Base-by-base conservation (phyloP, 2,113 vertebrate genomes). In the Oncorhynchus tshawytscha region DNA sequence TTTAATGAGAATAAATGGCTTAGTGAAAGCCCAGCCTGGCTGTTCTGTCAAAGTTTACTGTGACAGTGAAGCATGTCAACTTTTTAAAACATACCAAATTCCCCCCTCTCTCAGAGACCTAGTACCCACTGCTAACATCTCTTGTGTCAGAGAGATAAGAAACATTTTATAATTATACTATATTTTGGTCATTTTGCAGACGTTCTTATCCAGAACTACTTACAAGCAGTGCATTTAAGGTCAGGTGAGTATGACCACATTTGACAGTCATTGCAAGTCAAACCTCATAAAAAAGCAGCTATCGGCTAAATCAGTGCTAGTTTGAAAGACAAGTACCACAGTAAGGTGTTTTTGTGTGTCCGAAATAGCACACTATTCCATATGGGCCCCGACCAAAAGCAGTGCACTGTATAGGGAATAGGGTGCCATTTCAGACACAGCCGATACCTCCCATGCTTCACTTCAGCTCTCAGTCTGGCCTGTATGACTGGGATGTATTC, bases 1-100 rank as follows among this genome's bases (percentile, higher is more conserved):
- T 85, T 83, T 83, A 88, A 89, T 86, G 90, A 87, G 81, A 87
- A 87, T 82, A 89, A 92, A 92, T 90, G 86, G 85, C 78, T 85
- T 71, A 78, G 71, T 91, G 89, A 94, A 89, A 92, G 90, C 88
- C 74, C 24, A 8, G 27, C 16, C 4, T 49, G 83, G 80, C 85
- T 79, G 77, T 84, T 88, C 82, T 87, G 83, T 83, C 81, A 74
- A 12, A 24, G 39, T 12, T 25, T 51, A 1, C 39, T 13, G 11
- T 81, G 75, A 77, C 75, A 77, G 48, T 57, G 45, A 34, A 54
- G 15, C 67, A 16, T 54, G 51, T 15, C 5, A 1, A 54, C 49
- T 22, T 66, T 81, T 74, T 73, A 60, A 74, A 77, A 67, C 70
- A 20, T 70, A 59, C 51, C 67, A 73, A 22, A 71, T 84, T 67